Evolutionary conservation across 2,113 vertebrate genomes (phyloP).

Genomic region (Myxocyprinus asiaticus): DNA sequence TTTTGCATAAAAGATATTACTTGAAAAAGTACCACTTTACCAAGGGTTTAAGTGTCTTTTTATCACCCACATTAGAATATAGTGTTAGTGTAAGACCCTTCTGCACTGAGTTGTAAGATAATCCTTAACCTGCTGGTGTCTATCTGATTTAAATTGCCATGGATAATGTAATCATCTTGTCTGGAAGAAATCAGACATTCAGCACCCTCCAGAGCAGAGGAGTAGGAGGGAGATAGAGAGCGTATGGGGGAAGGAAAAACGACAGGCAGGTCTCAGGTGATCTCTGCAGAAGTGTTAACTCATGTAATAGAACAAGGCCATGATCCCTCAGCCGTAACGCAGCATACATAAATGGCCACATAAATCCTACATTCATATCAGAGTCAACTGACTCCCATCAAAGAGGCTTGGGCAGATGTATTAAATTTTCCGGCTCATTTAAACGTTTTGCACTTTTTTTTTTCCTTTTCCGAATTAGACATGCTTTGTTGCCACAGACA

Average conservation of each 20-base stretch:
- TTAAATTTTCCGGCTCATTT: slow-evolving; percentile 77
- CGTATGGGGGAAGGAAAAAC: slow-evolving; percentile 12
- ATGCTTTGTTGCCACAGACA: slow-evolving; percentile 67
- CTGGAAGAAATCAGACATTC: slow-evolving; percentile 41
- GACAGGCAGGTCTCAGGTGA: slow-evolving; percentile 64
- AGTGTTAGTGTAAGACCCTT: slow-evolving; percentile 9
- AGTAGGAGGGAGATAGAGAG: slow-evolving; percentile 21
- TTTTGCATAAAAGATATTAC: neutral
- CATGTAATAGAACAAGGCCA: slow-evolving; percentile 65
- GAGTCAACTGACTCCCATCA: slow-evolving; percentile 70
- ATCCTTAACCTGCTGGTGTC: slow-evolving; percentile 36
- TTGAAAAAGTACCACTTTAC: slow-evolving; percentile 1
- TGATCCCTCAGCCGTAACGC: slow-evolving; percentile 61
- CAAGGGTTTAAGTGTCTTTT: neutral
- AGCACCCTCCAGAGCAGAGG: slow-evolving; percentile 30
- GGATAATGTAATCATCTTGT: slow-evolving; percentile 58
- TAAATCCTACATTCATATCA: slow-evolving; percentile 69
- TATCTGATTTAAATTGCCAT: slow-evolving; percentile 51
- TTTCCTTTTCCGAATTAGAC: slow-evolving; percentile 65
- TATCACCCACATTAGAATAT: slow-evolving; percentile 6
- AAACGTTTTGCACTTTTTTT: slow-evolving; percentile 49
- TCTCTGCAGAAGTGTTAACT: slow-evolving; percentile 65
- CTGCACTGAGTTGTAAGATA: slow-evolving; percentile 9
- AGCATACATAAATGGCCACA: slow-evolving; percentile 65
- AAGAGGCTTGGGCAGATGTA: slow-evolving; percentile 69